Evolutionary conservation across 2,113 vertebrate species (phyloP).

Genomic region (Corythoichthys intestinalis): DNA sequence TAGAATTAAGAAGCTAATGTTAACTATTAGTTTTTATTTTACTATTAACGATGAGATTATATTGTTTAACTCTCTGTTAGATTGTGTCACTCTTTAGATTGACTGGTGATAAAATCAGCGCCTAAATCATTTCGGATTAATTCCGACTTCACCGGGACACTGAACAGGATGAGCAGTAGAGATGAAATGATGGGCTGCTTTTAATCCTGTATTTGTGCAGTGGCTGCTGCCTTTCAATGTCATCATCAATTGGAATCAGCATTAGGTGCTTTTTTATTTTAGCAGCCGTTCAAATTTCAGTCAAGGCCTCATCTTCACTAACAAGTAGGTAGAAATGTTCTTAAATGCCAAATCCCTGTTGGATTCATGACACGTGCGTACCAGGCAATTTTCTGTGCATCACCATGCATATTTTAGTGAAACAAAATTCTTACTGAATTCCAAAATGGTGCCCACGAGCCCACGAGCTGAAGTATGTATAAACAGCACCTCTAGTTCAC

Average conservation of each 20-base stretch:
- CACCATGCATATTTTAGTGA: too few species aligned
- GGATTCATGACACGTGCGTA: too few species aligned
- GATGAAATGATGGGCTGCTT: not conserved
- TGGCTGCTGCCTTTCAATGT: not conserved
- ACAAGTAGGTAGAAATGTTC: too few species aligned
- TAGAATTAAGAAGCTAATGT: too few species aligned
- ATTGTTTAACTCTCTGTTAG: not conserved
- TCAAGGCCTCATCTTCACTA: too few species aligned
- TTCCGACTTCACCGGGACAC: not conserved
- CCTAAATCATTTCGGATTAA: not conserved
- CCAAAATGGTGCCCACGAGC: too few species aligned
- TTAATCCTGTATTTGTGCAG: conserved; percentile 7
- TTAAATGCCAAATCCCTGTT: too few species aligned
- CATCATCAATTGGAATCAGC: conserved; percentile 16
- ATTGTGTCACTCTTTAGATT: not conserved
- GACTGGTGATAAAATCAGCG: not conserved
- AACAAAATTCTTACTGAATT: too few species aligned
- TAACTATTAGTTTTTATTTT: too few species aligned
- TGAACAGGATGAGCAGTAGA: not conserved
- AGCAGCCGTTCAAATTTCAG: conserved; percentile 5
- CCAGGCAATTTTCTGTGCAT: too few species aligned
- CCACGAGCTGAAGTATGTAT: too few species aligned
- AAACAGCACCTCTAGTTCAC: too few species aligned
- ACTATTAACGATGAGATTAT: not conserved
- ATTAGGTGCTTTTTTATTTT: conserved; percentile 1